phyloP scores from a whole-genome alignment of 2,888 invertebrate genomes.

The Caradrina kadenii region DNA sequence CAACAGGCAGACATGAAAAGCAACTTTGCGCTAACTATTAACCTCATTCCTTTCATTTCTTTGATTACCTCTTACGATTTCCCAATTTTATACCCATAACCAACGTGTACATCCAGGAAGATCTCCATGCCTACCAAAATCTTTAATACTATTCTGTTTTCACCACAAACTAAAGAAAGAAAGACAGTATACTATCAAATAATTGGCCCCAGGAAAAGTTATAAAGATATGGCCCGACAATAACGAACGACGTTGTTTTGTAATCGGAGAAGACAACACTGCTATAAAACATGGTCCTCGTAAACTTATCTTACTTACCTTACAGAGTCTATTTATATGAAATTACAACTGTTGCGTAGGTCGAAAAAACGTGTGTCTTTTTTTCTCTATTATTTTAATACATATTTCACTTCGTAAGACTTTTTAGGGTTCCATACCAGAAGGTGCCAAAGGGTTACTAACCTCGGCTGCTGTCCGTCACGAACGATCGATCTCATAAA shows the following conservation, averaged over 20 bases:
- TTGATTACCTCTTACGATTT: no score
- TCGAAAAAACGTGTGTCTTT: not conserved
- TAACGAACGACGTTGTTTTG: conserved; percentile 52
- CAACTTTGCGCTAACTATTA: no score
- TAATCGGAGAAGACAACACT: conserved; percentile 43
- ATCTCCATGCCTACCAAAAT: not conserved
- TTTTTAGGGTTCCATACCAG: no score
- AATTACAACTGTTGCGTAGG: not conserved
- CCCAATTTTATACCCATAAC: no score
- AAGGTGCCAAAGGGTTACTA: no score
- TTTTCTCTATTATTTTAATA: not conserved
- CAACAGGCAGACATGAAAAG: no score
- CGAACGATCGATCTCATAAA: no score
- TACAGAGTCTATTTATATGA: conserved; percentile 8
- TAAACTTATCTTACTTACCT: conserved; percentile 13
- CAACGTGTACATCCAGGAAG: not conserved
- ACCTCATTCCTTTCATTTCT: no score
- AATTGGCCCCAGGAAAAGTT: conserved; percentile 41
- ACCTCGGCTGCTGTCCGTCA: no score
- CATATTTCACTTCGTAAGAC: not conserved
- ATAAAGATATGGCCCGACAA: conserved; percentile 39
- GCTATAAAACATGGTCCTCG: conserved; percentile 34
- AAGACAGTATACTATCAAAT: conserved; percentile 45
- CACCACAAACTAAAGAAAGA: conserved; percentile 15
- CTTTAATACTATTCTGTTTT: conserved; percentile 4